Base-by-base conservation (phyloP, 2,888 invertebrate species). In the Cerastis leucographa region DNA sequence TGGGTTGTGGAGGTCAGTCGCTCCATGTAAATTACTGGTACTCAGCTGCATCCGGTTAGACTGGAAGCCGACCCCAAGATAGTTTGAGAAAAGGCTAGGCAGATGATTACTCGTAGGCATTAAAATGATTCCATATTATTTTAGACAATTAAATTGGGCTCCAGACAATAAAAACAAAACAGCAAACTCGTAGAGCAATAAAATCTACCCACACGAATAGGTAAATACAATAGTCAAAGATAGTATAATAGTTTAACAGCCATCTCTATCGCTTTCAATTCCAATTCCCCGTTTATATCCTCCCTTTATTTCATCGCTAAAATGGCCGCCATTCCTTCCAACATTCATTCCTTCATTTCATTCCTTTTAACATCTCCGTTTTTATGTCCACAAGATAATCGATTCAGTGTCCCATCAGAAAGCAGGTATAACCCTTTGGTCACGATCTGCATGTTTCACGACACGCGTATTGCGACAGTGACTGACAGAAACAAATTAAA, bases 341-440 rank as follows among this genome's bases (percentile, higher is more conserved):
- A n/a, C n/a, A n/a, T n/a, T n/a, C n/a, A n/a, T n/a, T n/a, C n/a
- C n/a, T n/a, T n/a, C n/a, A n/a, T n/a, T n/a, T n/a, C n/a, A n/a
- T n/a, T n/a, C 35, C 2, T 35, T 51, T 49, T 54, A 51, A 19
- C 62, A 65, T 54, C 67, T 65, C 49, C 40, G 35, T 46, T 77
- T 81, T 78, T 65, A 83, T 56, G 72, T 78, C 7, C 61, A 78
- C 70, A 69, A 78, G 73, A 65, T 69, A 78, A 83, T 78, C 74
- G 61, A 86, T 86, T 83, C 62, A 42, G 56, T 14, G 35, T 46
- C 14, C 49, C 51, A 42, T 67, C 19, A 25, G 40, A 61, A 11
- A 40, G 25, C 61, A 46, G 35, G 62, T 74, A 68, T 71, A 64
- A 17, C 12, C n/a, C 42, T 22, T 25, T n/a, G 64, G 64, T n/a